Percentiles rank a stretch among this genome's conserved stretches.
phyloP scores from a whole-genome alignment of 1,140 invertebrate genomes.

The Carposina sasakii region DNA sequence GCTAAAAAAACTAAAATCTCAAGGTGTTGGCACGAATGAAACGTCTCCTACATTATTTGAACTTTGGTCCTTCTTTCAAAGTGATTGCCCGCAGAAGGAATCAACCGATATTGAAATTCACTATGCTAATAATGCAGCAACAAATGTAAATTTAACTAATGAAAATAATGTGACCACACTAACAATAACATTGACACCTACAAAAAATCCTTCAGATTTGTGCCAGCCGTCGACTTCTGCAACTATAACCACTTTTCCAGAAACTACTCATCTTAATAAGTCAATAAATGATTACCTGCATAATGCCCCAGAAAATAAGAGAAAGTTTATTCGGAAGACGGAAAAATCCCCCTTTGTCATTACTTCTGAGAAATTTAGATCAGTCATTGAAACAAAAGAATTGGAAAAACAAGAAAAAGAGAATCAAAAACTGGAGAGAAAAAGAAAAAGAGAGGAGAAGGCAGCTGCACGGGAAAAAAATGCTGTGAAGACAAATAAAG shows the following conservation, averaged over 20 bases:
- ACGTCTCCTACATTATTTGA: not conserved
- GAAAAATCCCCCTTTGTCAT: not conserved
- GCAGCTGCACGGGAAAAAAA: not conserved
- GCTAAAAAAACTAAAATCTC: not conserved
- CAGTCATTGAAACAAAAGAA: not conserved
- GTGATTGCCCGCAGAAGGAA: not conserved
- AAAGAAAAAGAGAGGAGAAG: not conserved
- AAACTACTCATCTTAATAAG: not conserved
- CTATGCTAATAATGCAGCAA: not conserved
- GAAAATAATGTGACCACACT: not conserved
- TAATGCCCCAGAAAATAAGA: not conserved
- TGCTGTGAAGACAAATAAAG: not conserved
- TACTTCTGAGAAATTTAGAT: not conserved
- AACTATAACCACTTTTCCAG: too few species aligned
- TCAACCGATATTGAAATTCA: not conserved
- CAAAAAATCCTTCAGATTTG: not conserved
- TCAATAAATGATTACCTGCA: not conserved
- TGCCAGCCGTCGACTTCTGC: not conserved
- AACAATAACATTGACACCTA: not conserved
- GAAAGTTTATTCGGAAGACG: not conserved
- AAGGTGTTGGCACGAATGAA: not conserved
- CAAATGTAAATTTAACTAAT: not conserved
- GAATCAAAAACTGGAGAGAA: not conserved
- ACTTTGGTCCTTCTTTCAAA: not conserved
- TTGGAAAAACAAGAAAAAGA: not conserved